Conservation (phyloP, 1,140 invertebrate species). For the Delia radicum region DNA sequence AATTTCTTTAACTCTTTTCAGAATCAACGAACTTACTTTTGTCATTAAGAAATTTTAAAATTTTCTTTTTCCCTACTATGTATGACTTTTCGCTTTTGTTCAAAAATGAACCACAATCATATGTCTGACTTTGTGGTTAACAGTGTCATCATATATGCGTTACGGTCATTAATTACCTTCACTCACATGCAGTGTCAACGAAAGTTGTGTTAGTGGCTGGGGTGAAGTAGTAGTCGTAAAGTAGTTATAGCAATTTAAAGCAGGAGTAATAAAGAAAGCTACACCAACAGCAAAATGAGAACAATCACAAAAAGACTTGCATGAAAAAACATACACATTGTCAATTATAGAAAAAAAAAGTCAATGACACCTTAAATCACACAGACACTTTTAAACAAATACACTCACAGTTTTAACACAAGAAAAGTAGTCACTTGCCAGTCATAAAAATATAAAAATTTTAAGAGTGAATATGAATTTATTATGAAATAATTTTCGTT, state of each 20-base stretch:
- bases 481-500: no score
- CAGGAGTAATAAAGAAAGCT: background rate
- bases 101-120: constrained; percentile 1
- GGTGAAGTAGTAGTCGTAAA: no score
- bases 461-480: no score
- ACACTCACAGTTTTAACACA: background rate
- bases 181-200: background rate
- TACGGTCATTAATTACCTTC: constrained; percentile 4
- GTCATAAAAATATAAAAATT: no score
- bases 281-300: background rate
- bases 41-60: no score
- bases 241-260: background rate
- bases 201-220: background rate
- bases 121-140: constrained; percentile 4
- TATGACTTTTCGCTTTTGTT: no score
- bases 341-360: background rate
- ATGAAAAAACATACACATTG: background rate
- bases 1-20: no score
- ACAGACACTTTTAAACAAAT: background rate
- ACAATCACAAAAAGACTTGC: background rate
- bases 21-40: no score
- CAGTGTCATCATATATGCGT: constrained; percentile 1
- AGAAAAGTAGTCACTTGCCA: background rate
- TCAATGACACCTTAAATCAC: background rate
- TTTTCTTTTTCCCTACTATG: no score